Evolutionary conservation across 2,888 invertebrate genomes (phyloP).

Genomic region (Pseudococcus jackbeardsleyi): DNA sequence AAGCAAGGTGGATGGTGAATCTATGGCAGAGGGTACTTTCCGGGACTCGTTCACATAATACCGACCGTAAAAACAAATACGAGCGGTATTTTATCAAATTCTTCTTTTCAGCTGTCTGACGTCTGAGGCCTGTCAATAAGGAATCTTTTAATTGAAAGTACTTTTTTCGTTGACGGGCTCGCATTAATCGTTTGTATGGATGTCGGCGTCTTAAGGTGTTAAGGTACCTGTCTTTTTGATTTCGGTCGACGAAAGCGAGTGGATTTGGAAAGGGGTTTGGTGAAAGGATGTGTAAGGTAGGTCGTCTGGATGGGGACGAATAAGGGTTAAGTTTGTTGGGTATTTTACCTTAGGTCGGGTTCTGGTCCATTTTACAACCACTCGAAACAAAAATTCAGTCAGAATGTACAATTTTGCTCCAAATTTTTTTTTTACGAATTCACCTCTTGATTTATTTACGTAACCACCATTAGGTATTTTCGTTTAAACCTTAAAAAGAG

Average conservation of each 20-base stretch:
- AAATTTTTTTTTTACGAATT: too few species aligned
- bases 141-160: conserved; percentile 34
- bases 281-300: not conserved
- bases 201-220: not conserved
- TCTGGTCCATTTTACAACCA: too few species aligned
- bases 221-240: not conserved
- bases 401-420: too few species aligned
- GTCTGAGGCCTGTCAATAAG: conserved; percentile 16
- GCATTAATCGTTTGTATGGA: conserved; percentile 13
- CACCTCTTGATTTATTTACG: too few species aligned
- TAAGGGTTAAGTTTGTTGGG: not conserved
- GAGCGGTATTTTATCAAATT: conserved; percentile 26
- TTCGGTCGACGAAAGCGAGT: not conserved
- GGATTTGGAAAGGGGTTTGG: not conserved
- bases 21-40: not conserved
- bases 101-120: conserved; percentile 26
- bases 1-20: not conserved
- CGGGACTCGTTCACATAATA: not conserved
- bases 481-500: too few species aligned
- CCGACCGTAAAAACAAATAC: conserved; percentile 11
- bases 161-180: conserved; percentile 7
- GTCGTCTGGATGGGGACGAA: not conserved
- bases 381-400: too few species aligned
- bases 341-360: too few species aligned
- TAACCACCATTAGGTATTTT: too few species aligned